A percentile compares a stretch with the other conserved stretches of the same genome.
phyloP scores from a whole-genome alignment of 1,140 invertebrate species.

The Drosophila ironensis region DNA sequence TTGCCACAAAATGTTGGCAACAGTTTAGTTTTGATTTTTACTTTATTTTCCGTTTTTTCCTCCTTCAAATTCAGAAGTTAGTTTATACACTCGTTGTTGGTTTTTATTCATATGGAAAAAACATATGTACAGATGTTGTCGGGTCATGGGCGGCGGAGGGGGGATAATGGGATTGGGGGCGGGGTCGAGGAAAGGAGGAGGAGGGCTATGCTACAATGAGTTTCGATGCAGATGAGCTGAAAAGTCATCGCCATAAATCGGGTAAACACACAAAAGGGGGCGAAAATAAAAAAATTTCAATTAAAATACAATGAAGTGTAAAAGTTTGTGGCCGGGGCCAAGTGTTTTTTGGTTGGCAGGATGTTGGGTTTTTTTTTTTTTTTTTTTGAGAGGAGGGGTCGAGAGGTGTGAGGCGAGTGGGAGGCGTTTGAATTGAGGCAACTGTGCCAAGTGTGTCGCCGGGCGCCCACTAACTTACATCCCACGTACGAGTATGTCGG shows the following conservation, averaged over 20 bases:
- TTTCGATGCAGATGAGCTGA: conserved; percentile 51
- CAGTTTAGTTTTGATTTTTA: conserved; percentile 37
- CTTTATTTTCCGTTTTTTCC: conserved; percentile 39
- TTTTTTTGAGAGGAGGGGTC: background rate
- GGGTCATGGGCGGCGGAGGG: too few species aligned
- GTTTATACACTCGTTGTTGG: conserved; percentile 46
- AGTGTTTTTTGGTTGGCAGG: conserved; percentile 24
- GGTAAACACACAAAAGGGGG: conserved; percentile 33
- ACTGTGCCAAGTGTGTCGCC: conserved; percentile 54
- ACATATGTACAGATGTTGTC: conserved; percentile 29
- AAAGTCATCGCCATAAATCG: conserved; percentile 61
- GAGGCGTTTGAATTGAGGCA: conserved; percentile 17
- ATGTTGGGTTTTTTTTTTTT: conserved; percentile 3
- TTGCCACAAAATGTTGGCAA: conserved; percentile 7
- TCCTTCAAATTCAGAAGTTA: conserved; percentile 30
- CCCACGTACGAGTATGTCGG: conserved; percentile 22
- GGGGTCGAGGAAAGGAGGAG: background rate
- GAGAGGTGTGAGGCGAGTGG: background rate
- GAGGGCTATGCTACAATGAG: conserved; percentile 11
- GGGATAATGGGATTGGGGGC: background rate
- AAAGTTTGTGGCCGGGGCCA: conserved; percentile 65
- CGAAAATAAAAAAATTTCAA: conserved; percentile 63
- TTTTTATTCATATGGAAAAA: conserved; percentile 29
- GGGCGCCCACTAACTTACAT: conserved; percentile 6
- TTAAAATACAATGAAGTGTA: conserved; percentile 77